Base-by-base conservation (phyloP, 2,113 vertebrate species). In the Rynchops niger region DNA sequence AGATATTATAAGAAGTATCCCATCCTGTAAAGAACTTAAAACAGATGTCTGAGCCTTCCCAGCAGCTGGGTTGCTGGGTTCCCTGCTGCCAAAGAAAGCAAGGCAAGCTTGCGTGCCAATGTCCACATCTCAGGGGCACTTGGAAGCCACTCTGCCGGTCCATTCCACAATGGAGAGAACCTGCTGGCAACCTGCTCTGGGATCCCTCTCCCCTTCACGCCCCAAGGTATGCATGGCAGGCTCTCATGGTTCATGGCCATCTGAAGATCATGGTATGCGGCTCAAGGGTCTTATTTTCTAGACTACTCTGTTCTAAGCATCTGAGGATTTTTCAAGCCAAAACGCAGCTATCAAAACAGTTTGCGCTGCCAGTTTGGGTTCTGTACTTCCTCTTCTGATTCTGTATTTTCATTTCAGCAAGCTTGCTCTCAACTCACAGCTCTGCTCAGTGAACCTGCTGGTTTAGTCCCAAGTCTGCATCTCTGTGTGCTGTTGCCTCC, bases 71-170 rank as follows among this genome's bases (percentile, higher is more conserved):
- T 32, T 79, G 76, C 88, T 56, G 76, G 58, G 32, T 63, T 88
- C 34, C 11, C 36, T 3, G 1, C 40, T 93, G 93, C 87, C 96
- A 96, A 93, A 90, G 90, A 87, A 96, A 96, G 87, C 91, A 93
- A 85, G 82, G 78, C 84, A 80, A 77, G 66, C 19, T 76, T 52
- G 65, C 0, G 0, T 42, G 87, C 86, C 82, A 87, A 94, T 9
- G 0, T 69, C 52, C 58, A 45, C 40, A 53, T 77, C 49, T 72
- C 25, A 16, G 10, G 22, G 78, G 84, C 84, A 85, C 52, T 1
- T 65, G 27, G 73, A 90, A 94, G 66, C 49, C n/a, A 36, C 55
- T 59, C 63, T 82, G 70, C 40, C 63, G 79, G 69, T 49, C 56
- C 47, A 62, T 52, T 70, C 66, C 0, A 0, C 36, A 61, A 11